phyloP scores from a whole-genome alignment of 2,797 vertebrate species.

The Alectoris magna region DNA sequence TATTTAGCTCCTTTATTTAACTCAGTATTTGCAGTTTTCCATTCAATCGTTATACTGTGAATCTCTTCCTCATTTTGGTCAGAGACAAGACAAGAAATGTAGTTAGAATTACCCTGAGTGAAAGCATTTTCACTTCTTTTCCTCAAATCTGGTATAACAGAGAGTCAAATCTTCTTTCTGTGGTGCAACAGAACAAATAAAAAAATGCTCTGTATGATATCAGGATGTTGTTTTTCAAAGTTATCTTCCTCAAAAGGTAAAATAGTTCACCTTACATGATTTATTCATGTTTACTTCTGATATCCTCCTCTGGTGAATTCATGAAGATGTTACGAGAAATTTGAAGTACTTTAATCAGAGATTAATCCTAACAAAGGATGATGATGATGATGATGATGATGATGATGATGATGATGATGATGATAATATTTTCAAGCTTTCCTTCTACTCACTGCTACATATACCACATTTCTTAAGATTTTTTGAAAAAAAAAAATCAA shows the following conservation, averaged over 20 bases:
- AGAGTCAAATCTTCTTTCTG: not conserved
- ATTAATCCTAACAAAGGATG: not conserved
- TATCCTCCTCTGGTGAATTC: not conserved
- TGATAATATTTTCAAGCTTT: not conserved
- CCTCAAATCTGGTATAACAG: not conserved
- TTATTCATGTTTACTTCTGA: not conserved
- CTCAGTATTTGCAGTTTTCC: not conserved
- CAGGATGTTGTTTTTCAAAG: not conserved
- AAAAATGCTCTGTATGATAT: not conserved
- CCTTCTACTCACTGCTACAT: not conserved
- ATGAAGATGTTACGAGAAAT: not conserved
- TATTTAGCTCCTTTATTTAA: not conserved
- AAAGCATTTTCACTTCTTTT: not conserved
- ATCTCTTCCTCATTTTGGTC: not conserved
- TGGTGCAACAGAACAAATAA: not conserved
- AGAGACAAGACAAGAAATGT: not conserved
- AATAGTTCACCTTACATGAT: accelerated
- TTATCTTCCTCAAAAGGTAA: not conserved
- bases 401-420: not conserved
- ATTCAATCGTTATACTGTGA: not conserved
- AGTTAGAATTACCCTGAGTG: not conserved
- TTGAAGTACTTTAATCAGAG: not conserved
- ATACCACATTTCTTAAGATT: not conserved
- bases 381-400: not conserved
- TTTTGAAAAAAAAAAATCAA: not conserved